Evolutionary conservation across 2,888 invertebrate genomes (phyloP).

Genomic region (Priocnemis perturbator): DNA sequence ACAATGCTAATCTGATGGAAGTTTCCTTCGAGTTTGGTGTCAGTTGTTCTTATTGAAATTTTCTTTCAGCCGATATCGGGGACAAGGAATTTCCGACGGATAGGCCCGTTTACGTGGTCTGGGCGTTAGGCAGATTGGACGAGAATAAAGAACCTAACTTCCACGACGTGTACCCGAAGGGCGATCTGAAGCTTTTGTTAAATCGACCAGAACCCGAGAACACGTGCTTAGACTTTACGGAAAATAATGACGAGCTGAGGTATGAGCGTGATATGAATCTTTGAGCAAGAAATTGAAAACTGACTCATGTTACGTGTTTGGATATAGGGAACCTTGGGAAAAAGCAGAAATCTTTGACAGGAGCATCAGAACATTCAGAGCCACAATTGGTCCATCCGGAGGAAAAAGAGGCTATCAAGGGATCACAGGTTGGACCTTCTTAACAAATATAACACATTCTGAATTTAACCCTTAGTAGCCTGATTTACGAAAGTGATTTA

Average conservation of each 20-base stretch:
- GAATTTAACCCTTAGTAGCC: too few relatives aligned
- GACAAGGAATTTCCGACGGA: conserved; percentile 85
- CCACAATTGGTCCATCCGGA: conserved; percentile 90
- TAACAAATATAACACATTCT: too few relatives aligned
- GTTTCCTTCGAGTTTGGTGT: too few relatives aligned
- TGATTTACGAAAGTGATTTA: too few relatives aligned
- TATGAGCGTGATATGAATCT: conserved; percentile 23
- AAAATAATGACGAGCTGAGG: conserved; percentile 63
- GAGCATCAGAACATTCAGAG: conserved; percentile 86
- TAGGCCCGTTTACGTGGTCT: conserved; percentile 81
- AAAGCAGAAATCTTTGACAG: conserved; percentile 76
- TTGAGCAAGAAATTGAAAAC: too few relatives aligned
- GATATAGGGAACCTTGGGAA: conserved; percentile 75
- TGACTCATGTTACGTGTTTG: too few relatives aligned
- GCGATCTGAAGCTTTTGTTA: conserved; percentile 82
- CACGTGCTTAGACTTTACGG: conserved; percentile 86
- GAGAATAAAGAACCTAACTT: conserved; percentile 87
- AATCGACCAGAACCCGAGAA: conserved; percentile 80
- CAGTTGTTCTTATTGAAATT: background rate
- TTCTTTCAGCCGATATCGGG: conserved; percentile 82
- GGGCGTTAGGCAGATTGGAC: conserved; percentile 90
- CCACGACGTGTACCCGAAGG: conserved; percentile 87
- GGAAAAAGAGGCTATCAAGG: conserved; percentile 87
- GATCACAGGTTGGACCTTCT: conserved; percentile 78
- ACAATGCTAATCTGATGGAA: background rate